Evolutionary conservation across 2,797 vertebrate genomes (phyloP).

Genomic region (Hippocampus kuda): DNA sequence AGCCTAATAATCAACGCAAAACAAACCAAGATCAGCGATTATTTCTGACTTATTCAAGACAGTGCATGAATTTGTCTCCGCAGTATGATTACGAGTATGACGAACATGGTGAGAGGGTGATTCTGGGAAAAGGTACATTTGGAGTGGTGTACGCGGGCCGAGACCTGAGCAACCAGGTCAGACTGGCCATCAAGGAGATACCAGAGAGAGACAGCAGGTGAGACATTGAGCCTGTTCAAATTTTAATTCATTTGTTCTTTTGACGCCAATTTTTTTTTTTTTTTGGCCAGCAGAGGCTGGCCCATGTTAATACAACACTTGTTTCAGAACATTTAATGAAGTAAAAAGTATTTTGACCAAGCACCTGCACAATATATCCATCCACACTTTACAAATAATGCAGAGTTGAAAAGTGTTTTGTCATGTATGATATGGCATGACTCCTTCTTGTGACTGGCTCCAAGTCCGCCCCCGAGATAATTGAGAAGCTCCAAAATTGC

Average conservation of each 20-base stretch:
- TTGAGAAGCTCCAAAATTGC: background rate
- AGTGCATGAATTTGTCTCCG: slow-evolving; percentile 5
- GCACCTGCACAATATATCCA: background rate
- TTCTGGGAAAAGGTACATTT: slow-evolving; percentile 94
- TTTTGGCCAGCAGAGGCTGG: too few relatives aligned
- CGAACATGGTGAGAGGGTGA: slow-evolving; percentile 83
- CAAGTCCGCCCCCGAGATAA: background rate
- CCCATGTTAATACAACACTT: too few relatives aligned
- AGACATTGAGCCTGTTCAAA: background rate
- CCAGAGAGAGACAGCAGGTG: slow-evolving; percentile 97
- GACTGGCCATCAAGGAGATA: slow-evolving; percentile 97
- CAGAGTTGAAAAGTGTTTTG: background rate
- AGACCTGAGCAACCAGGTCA: slow-evolving; percentile 97
- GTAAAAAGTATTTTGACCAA: background rate
- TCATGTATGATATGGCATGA: background rate
- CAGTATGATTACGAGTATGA: slow-evolving; percentile 98
- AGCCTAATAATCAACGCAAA: background rate
- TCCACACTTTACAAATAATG: background rate
- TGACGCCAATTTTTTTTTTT: too few relatives aligned
- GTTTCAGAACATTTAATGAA: background rate
- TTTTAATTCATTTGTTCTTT: too few relatives aligned
- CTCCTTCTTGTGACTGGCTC: too few relatives aligned
- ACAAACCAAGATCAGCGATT: background rate
- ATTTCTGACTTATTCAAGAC: background rate
- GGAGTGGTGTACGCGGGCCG: slow-evolving; percentile 94